Evolutionary conservation across 2,113 vertebrate genomes (phyloP).

Genomic region (Lagopus muta): DNA sequence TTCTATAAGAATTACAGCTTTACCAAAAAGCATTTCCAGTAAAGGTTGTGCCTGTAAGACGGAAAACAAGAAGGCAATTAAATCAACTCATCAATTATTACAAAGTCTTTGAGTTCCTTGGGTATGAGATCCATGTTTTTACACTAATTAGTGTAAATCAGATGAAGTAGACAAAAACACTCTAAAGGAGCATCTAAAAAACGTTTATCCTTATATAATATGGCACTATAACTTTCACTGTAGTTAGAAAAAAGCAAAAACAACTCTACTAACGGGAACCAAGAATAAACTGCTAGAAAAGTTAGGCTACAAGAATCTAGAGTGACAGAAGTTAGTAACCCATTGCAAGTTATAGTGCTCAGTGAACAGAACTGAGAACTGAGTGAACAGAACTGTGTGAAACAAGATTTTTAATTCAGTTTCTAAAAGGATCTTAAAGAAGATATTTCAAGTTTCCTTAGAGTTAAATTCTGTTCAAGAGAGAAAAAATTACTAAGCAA

Average conservation of each 20-base stretch:
- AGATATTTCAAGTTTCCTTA: neutral
- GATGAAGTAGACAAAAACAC: neutral
- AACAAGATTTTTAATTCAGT: conserved; percentile 14
- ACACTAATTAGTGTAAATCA: neutral
- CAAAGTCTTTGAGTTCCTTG: neutral
- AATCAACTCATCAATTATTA: neutral
- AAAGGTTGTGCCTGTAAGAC: neutral
- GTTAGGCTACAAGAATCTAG: neutral
- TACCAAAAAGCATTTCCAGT: neutral
- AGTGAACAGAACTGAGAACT: neutral
- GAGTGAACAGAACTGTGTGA: neutral
- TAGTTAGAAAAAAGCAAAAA: neutral
- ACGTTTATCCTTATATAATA: neutral
- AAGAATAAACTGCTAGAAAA: conserved; percentile 2
- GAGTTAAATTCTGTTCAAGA: neutral
- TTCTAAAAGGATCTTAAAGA: neutral
- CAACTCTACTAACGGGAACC: neutral
- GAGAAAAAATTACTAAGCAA: neutral
- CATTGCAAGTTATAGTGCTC: neutral
- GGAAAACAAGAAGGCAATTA: neutral
- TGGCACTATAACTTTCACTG: neutral
- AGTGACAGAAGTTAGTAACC: neutral
- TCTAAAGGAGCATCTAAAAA: neutral
- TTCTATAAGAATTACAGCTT: neutral
- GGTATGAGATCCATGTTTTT: neutral